Evolutionary conservation across 35 echinoderm and acorn worm genomes (phyloP), one percentile per base, ranked within the genome.

Genomic region (Apostichopus parvimensis): DNA sequence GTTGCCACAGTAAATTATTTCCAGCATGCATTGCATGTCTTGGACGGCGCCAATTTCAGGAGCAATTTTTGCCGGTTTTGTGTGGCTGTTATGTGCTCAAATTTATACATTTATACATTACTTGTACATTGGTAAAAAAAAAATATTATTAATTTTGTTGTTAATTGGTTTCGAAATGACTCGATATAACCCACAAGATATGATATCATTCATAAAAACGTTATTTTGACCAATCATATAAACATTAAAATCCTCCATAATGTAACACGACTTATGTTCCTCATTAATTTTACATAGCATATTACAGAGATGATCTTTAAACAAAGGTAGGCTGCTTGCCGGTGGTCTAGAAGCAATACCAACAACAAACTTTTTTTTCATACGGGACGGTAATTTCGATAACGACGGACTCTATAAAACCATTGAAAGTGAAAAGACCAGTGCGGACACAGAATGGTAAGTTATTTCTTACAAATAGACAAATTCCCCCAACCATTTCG

Each of bases 291-390:
- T 68, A 18, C 64, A 0, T 68, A 68, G 18, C 11, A 68, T 68
- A 18, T 68, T 68, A 18, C 6, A 14, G 53, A 81, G 28, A 0
- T 53, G 53, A 81, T 45, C 79, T 34, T 81, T 81, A 81, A 81
- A 81, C 79, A 81, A 45, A 53, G 22, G 28, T 81, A 53, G 45
- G 53, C 53, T 81, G 6, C 79, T 81, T 81, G 79, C 79, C 4
- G 79, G 79, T 81, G 79, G 28, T 53, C 79, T 81, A 14, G 56
- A 15, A 53, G 53, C 79, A 81, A 81, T 54, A 81, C 20, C 79
- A 81, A 81, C 53, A 53, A 81, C 34, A 13, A 22, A 81, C 79
- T 81, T 53, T 81, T 8, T 28, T 53, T 81, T 45, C 6, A 81
- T 9, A 81, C 13, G 79, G 79, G 34, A 53, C 79, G 28, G 79